Base-by-base conservation (phyloP, 1,140 invertebrate species). In the Matsumurasca onukii region DNA sequence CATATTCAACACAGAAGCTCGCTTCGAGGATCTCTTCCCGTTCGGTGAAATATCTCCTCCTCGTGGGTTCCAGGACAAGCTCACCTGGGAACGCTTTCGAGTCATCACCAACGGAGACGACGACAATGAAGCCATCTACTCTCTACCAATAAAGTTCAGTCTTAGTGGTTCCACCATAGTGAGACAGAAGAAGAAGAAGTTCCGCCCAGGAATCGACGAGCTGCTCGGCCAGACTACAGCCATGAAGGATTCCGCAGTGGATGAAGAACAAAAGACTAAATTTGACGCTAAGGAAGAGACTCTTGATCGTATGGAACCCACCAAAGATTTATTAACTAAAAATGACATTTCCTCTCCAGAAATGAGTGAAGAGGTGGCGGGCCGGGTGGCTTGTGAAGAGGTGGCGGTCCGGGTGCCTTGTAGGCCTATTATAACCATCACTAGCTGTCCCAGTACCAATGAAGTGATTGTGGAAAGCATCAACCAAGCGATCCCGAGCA, bases 41-140 rank as follows among this genome's bases (percentile, higher is more conserved):
- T 22, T 52, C 12, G 55, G 55, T 13, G 63, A 71, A 20, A 49
- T 71, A 13, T 66, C 64, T n/a, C 70, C 70, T 13, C 70, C 70
- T 0, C 52, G 61, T 49, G 68, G 67, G 17, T 71, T 71, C 68
- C 61, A 70, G 22, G 70, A 71, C 55, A 59, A 70, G 12, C 39
- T 71, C 1, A 55, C 57, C 25, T 69, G 62, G 49, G 52, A 31
- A 31, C 68, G 67, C n/a, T 24, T 17, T 17, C 52, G 31, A 1
- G 25, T 29, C 3, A 30, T 49, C 25, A 3, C 24, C 15, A 12
- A 22, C 2, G n/a, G 39, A 3, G 15, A 30, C 2, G 57, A 68
- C 20, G 25, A 31, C n/a, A 59, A 24, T 24, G 67, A 69, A 39
- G 59, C 27, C 31, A 5, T 69, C 1, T 69, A 69, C 34, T 69